These are phyloP conservation scores for Drosophila arizonae DNA, from an alignment of 1,140 invertebrate genomes.

Conservation along the genomic window DNA sequence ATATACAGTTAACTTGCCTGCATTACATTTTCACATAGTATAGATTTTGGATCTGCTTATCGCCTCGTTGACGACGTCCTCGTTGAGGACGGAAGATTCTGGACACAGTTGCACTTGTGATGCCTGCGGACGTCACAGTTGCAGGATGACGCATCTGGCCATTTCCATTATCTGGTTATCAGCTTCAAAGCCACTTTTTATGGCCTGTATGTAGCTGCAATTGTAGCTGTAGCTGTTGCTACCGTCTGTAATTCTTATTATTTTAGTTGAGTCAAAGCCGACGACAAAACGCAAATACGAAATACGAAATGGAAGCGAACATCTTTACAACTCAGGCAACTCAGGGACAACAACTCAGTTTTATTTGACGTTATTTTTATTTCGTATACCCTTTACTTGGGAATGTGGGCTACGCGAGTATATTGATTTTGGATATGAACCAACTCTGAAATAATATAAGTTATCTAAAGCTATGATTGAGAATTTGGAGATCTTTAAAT, in stretches of 20 bases:
- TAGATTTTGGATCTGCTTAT: constrained; percentile 9
- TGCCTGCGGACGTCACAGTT: background rate
- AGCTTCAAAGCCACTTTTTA: background rate
- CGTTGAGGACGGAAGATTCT: constrained; percentile 4
- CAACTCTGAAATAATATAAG: too few species aligned
- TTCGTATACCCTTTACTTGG: background rate
- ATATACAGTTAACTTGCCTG: too few species aligned
- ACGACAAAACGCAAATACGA: constrained; percentile 4
- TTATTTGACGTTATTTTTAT: too few species aligned
- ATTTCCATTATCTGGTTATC: constrained; percentile 4
- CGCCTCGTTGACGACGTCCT: background rate
- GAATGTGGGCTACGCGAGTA: background rate
- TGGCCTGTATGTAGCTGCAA: background rate
- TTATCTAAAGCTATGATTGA: too few species aligned
- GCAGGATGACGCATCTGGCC: constrained; percentile 13
- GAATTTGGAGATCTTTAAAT: too few species aligned
- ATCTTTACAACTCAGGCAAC: constrained; percentile 2
- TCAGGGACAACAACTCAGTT: constrained; percentile 21
- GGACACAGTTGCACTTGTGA: background rate
- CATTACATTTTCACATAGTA: background rate
- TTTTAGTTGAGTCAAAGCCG: constrained; percentile 4
- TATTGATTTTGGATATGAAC: background rate
- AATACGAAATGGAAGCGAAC: constrained; percentile 2
- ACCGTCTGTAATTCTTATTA: background rate
- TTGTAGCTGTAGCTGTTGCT: background rate